Percentiles rank a stretch among this genome's conserved stretches.
phyloP scores from a whole-genome alignment of 2,888 invertebrate genomes.

The Catocala fraxini region DNA sequence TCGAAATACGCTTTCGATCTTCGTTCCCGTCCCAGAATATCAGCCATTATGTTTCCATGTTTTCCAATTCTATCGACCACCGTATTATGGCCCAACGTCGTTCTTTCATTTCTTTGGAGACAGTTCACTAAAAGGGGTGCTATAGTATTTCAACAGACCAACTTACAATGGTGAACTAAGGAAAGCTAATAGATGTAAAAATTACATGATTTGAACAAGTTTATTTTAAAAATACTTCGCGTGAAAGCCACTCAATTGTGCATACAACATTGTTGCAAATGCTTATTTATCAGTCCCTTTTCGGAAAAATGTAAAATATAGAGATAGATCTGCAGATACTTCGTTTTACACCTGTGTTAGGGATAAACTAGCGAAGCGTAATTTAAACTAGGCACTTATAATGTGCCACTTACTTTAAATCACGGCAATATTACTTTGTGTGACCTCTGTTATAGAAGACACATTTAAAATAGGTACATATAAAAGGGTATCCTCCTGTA shows the following conservation, averaged over 20 bases:
- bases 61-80: conserved; percentile 22
- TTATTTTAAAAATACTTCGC: conserved; percentile 2
- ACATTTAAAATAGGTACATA: no score
- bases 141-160: conserved; percentile 1
- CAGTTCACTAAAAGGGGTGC: conserved; percentile 2
- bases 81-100: conserved; percentile 8
- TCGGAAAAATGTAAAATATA: neutral
- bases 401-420: no score
- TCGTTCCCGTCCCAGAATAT: no score
- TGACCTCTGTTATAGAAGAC: no score
- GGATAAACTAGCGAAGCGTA: no score
- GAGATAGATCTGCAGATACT: neutral
- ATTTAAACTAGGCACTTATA: no score
- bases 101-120: conserved; percentile 3
- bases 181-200: conserved; percentile 18
- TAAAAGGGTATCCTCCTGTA: no score
- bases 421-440: no score
- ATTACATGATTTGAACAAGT: conserved; percentile 13
- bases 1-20: no score
- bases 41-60: conserved; percentile 22
- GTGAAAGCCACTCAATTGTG: conserved; percentile 5
- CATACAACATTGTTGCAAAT: neutral
- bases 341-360: no score
- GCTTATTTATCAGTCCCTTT: neutral
- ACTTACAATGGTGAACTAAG: conserved; percentile 4